Base-by-base conservation (phyloP, 2,888 invertebrate species). In the Gisinianus flammeolus region DNA sequence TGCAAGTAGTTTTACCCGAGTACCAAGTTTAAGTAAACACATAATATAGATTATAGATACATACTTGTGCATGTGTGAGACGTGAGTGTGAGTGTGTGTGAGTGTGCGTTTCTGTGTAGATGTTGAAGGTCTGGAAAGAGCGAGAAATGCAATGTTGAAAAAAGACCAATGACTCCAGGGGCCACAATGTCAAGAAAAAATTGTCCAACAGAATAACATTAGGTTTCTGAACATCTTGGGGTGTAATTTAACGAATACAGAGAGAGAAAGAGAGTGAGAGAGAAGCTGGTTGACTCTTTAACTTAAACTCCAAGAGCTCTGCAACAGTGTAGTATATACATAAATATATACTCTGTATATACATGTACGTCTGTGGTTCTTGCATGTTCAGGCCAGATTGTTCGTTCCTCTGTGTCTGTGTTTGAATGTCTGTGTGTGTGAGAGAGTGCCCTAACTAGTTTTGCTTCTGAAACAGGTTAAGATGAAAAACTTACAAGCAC, bases 381-480 rank as follows among this genome's bases (percentile, higher is more conserved):
- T 26, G 72, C 72, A 72, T 72, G 58, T 31, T 58, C 31, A 0
- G 33, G 33, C 58, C 73, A 67, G 19, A n/a, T 35, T 67, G 67
- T 33, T 67, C 6, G n/a, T n/a, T 67, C 35, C 33, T 24, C n/a
- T 33, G 12, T n/a, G 16, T 66, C 28, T 66, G 10, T 66, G 3
- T 26, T 16, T 66, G 28, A 12, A 28, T 66, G 28, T 26, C 24
- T 66, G 19, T 67, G 67, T 67, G 31, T 54, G 28, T 54, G 54
- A 26, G 52, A 44, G 76, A 74, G 74, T 78, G 62, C 62, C 69
- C 74, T 72, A 79, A 79, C 79, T 72, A 76, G 79, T 79, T 79
- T 79, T 76, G 62, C 79, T 76, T 44, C 79, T 76, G 73, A 79
- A 79, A 79, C 72, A 76, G 75, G 79, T 76, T 79, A 68, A 79